Percentiles rank a stretch among this genome's conserved stretches.
Evolutionary conservation across 1,140 invertebrate species (phyloP).

Genomic region (Pogonomyrmex californicus): DNA sequence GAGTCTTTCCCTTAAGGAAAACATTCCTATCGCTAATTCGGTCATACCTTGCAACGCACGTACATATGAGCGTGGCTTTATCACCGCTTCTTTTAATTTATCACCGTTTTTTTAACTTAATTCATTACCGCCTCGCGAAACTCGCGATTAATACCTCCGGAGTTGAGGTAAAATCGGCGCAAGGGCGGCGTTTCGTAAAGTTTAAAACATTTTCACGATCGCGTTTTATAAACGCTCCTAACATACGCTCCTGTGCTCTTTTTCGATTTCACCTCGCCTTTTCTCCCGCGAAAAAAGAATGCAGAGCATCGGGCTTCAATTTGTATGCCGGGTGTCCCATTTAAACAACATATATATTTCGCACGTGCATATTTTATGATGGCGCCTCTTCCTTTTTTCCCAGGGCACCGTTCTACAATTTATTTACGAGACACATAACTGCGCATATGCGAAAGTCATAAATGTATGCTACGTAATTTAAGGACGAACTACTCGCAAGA

Average conservation of each 20-base stretch:
- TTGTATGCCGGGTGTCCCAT: neutral
- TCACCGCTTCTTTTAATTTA: conserved; percentile 2
- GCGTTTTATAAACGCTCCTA: neutral
- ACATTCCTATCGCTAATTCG: conserved; percentile 16
- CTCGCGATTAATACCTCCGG: neutral
- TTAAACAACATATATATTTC: conserved; percentile 50
- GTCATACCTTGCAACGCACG: neutral
- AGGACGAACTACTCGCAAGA: conserved; percentile 17
- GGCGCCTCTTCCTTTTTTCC: conserved; percentile 29
- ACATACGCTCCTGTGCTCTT: neutral
- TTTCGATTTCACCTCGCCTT: neutral
- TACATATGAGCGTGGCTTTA: neutral
- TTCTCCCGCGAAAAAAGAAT: neutral
- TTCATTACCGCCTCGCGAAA: conserved; percentile 2
- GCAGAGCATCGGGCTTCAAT: neutral
- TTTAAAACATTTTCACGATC: neutral
- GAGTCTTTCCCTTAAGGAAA: conserved; percentile 11
- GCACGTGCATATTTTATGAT: conserved; percentile 46
- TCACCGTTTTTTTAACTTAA: conserved; percentile 8
- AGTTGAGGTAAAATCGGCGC: neutral
- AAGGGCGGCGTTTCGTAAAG: neutral
- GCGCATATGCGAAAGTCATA: conserved; percentile 23
- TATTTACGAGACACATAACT: conserved; percentile 46
- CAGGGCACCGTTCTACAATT: conserved; percentile 30
- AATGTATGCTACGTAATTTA: conserved; percentile 50